Base-by-base conservation (phyloP, 2,797 vertebrate species). In the Myoxocephalus aenaeus region DNA sequence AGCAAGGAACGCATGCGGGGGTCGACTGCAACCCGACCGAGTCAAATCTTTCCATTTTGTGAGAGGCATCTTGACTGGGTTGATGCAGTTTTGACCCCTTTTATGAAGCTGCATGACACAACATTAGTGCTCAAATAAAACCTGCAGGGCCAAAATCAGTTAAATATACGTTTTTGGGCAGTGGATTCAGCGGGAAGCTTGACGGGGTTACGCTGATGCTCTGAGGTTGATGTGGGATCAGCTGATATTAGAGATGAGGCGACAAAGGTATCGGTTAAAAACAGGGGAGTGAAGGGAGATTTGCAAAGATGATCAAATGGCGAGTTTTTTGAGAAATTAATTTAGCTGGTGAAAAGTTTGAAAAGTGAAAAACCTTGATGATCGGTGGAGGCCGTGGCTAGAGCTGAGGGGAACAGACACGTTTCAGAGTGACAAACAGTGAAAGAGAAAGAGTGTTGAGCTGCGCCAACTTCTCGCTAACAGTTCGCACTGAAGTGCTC, bases 351-450 rank as follows among this genome's bases (percentile, higher is more conserved):
- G 46, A 86, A 75, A 91, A 78, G 85, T 5, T 69, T 73, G 58
- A 91, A 87, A 65, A 90, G 79, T 78, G 82, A 90, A 86, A 95
- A 86, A 95, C 95, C 94, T 95, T 87, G 93, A 91, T 75, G 75
- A 61, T 53, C 20, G 80, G 13, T 82, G 80, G 85, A 65, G 81
- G 85, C 89, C 78, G 14, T 86, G 85, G 80, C 93, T 93, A 29
- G 48, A 89, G 85, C 63, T 48, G 82, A 90, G 12, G 81, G 85
- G 80, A 87, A 87, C 0, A 90, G 70, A 90, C 48, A 87, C 62
- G 70, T 70, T 84, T 89, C 38, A 87, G 82, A 18, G 70, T 73
- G 38, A 71, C 22, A 50, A 58, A n/a, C 9, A 50, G 20, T 44
- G 18, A 36, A 50, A 44, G 25, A 57, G 29, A 38, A 51, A 56